phyloP scores from a whole-genome alignment of 2,797 vertebrate species.

The Hoplostethus atlanticus region DNA sequence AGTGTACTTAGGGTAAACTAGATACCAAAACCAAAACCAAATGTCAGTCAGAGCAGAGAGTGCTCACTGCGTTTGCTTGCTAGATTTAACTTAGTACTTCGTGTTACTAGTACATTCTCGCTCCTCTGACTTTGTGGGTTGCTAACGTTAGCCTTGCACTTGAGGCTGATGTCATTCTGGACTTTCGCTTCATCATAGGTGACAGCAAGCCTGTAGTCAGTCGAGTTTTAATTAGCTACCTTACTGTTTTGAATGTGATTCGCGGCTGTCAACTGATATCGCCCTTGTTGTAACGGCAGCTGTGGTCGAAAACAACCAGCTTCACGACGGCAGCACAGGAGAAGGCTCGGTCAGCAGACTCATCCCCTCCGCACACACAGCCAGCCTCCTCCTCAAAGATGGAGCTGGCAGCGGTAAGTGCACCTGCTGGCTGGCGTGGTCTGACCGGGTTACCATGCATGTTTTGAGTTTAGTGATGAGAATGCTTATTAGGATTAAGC shows the following conservation, averaged over 20 bases:
- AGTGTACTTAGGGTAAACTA: too few relatives aligned
- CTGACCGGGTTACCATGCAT: too few relatives aligned
- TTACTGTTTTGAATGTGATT: not conserved
- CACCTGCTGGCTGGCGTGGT: slow-evolving; percentile 7
- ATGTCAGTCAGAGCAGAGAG: not conserved
- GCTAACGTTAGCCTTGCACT: not conserved
- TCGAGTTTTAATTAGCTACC: too few relatives aligned
- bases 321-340: slow-evolving; percentile 54
- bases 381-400: slow-evolving; percentile 71
- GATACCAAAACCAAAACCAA: not conserved
- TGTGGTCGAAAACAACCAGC: slow-evolving; percentile 17
- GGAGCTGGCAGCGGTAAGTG: slow-evolving; percentile 83
- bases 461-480: too few relatives aligned
- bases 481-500: too few relatives aligned
- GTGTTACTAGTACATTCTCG: too few relatives aligned
- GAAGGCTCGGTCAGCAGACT: slow-evolving; percentile 46
- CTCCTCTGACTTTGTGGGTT: not conserved
- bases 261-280: not conserved
- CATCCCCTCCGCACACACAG: slow-evolving; percentile 14
- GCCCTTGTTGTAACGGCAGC: not conserved
- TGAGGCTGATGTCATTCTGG: not conserved
- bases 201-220: too few relatives aligned
- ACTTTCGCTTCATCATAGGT: too few relatives aligned
- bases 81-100: too few relatives aligned
- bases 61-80: too few relatives aligned